Evolutionary conservation across 1,140 invertebrate species (phyloP).

Genomic region (Oedothorax gibbosus): DNA sequence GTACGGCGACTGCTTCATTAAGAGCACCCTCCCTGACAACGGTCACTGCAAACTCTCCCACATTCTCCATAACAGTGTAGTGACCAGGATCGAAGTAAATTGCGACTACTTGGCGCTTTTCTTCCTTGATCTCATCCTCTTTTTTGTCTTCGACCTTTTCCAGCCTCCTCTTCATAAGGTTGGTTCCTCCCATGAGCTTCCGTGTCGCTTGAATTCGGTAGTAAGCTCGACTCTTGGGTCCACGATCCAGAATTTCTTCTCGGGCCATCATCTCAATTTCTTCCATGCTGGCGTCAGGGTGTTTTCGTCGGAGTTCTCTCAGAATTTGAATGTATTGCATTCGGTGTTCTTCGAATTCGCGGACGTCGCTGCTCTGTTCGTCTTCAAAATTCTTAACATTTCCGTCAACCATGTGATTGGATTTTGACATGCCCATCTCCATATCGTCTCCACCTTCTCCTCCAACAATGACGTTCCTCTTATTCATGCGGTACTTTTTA

Average conservation of each 20-base stretch:
- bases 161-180: conserved; percentile 85
- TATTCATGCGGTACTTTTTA: conserved; percentile 92
- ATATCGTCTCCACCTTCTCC: conserved; percentile 77
- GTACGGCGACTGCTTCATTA: conserved; percentile 75
- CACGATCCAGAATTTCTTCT: conserved; percentile 90
- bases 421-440: conserved; percentile 75
- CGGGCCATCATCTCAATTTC: conserved; percentile 94
- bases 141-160: conserved; percentile 75
- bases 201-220: conserved; percentile 88
- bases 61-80: conserved; percentile 98
- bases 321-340: conserved; percentile 92
- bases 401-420: conserved; percentile 66
- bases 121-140: conserved; percentile 67
- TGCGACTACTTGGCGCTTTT: conserved; percentile 70
- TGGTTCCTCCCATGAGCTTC: conserved; percentile 93
- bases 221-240: conserved; percentile 95
- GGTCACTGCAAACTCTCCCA: conserved; percentile 91
- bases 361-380: conserved; percentile 77
- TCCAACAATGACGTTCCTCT: conserved; percentile 88
- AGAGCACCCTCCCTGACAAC: conserved; percentile 87
- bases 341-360: conserved; percentile 90
- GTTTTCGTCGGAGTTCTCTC: conserved; percentile 86
- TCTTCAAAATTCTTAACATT: conserved; percentile 71
- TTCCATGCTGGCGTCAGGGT: conserved; percentile 86
- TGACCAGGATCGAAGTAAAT: conserved; percentile 96